These are phyloP conservation scores for Polia nebulosa DNA, from an alignment of 2,888 invertebrate species.

Conservation along the genomic window DNA sequence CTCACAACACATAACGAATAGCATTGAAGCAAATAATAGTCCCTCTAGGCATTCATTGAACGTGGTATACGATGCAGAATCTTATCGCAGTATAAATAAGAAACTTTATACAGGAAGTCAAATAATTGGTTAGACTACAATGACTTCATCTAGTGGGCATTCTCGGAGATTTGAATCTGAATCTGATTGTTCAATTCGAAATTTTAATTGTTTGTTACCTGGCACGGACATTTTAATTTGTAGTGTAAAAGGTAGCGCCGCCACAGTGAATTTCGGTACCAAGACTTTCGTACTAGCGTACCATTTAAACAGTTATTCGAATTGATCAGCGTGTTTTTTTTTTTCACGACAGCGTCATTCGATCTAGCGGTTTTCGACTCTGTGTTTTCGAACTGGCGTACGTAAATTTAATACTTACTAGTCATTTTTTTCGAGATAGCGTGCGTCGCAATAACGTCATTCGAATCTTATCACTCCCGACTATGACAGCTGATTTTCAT, in stretches of 20 bases:
- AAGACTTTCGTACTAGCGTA: no score
- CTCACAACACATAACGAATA: constrained; percentile 36
- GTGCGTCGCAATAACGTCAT: no score
- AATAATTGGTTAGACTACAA: constrained; percentile 42
- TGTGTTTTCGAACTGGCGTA: no score
- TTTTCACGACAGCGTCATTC: no score
- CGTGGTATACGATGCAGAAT: constrained; percentile 36
- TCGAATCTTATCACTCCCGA: no score
- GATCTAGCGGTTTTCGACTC: no score
- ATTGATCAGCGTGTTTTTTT: no score
- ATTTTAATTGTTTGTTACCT: constrained; percentile 26
- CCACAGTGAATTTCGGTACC: no score
- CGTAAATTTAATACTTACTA: no score
- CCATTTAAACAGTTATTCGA: no score
- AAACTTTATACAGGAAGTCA: constrained; percentile 42
- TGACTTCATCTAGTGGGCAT: constrained; percentile 25
- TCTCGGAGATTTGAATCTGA: constrained; percentile 40
- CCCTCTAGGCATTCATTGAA: constrained; percentile 31
- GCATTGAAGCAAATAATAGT: constrained; percentile 31
- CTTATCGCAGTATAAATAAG: constrained; percentile 45
- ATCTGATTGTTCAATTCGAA: constrained; percentile 12
- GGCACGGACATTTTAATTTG: constrained; percentile 3
- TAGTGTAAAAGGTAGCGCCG: background rate
- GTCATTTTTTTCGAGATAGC: no score
- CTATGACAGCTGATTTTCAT: no score